Evolutionary conservation across 2,113 vertebrate genomes (phyloP).

Genomic region (Leptodactylus fuscus): DNA sequence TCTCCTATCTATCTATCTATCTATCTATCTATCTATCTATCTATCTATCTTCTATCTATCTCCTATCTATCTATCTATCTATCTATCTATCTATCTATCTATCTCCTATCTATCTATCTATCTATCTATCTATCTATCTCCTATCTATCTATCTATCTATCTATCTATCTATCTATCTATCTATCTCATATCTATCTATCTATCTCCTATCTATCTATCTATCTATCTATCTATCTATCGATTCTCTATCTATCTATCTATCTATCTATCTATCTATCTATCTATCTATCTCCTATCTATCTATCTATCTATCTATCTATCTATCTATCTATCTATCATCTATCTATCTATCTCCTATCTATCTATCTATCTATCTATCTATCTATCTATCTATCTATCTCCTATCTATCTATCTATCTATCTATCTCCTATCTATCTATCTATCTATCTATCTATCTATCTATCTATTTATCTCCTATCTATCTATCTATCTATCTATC

Average conservation of each 20-base stretch:
- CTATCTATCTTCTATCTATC: not conserved
- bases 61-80: conserved; percentile 5
- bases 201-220: too few species aligned
- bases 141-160: not conserved
- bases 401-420: not conserved
- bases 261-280: not conserved
- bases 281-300: not conserved
- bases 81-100: not conserved
- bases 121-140: too few species aligned
- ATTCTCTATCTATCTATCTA: too few species aligned
- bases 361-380: not conserved
- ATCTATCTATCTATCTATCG: not conserved
- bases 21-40: not conserved
- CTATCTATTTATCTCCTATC: too few species aligned
- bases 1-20: conserved; percentile 5
- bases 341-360: not conserved
- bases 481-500: not conserved
- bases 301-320: not conserved
- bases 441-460: not conserved
- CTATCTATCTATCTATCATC: too few species aligned
- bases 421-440: not conserved
- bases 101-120: not conserved
- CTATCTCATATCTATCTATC: not conserved
- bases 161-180: too few species aligned
- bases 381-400: not conserved